Evolutionary conservation across 2,113 vertebrate species (phyloP), one percentile per base, ranked within the genome.

Genomic region (Vireo altiloquus): DNA sequence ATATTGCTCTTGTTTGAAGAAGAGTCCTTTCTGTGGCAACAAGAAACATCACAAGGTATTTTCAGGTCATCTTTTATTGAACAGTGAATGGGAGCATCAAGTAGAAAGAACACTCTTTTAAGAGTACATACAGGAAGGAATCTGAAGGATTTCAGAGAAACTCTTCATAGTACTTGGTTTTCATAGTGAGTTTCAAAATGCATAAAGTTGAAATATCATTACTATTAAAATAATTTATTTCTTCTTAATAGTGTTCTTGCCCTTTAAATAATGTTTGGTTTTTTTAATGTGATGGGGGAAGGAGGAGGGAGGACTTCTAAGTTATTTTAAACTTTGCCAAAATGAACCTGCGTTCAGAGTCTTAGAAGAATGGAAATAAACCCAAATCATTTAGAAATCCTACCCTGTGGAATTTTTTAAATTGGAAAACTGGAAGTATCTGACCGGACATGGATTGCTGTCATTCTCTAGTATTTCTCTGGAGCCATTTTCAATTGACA

Each of bases 291-390:
- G 88, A 92, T 92, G 88, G 71, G 90, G 95, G 94, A 95, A 89
- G 95, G 92, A 90, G 92, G 95, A 94, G 94, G 94, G 92, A 93
- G 95, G 95, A 79, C 89, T 96, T 70, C 89, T 84, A 94, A 92
- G 87, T 96, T 88, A 96, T 91, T 97, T 91, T 95, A 95, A 96
- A 97, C 91, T 96, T 97, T 95, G 95, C 89, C 95, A 94, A 95
- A 96, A 95, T 96, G 95, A 96, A 96, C 94, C 84, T 96, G 80
- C 82, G 78, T 84, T 92, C 94, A 87, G 87, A 91, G 80, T 87
- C 75, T 57, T 89, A 74, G 92, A 85, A 61, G 87, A 87, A 92
- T 94, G 84, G 91, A 95, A 92, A 83, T 96, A 91, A 96, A n/a
- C 53, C 80, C 74, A 96, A 94, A 94, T 56, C n/a, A 65, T 94